Percentiles rank a stretch among this genome's conserved stretches.
phyloP scores from a whole-genome alignment of 2,888 invertebrate species.

The Cecidostiba fungosa region DNA sequence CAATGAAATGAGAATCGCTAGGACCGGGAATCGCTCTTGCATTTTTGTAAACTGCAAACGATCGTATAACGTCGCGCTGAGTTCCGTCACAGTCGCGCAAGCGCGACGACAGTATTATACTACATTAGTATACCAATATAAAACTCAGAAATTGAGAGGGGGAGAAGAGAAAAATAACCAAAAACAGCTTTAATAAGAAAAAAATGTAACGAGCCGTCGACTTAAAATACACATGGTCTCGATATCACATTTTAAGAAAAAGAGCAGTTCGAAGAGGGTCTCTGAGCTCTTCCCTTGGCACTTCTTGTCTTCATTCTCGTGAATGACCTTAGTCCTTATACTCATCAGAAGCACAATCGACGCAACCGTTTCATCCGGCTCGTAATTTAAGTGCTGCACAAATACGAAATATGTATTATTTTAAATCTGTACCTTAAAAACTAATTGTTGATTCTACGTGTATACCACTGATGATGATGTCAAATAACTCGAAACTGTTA shows the following conservation, averaged over 20 bases:
- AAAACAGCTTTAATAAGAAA: conserved; percentile 33
- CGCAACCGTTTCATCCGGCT: conserved; percentile 9
- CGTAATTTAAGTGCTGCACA: conserved; percentile 39
- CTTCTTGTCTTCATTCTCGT: conserved; percentile 8
- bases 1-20: background rate
- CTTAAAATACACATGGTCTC: conserved; percentile 30
- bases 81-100: conserved; percentile 50
- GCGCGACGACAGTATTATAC: conserved; percentile 56
- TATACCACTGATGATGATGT: background rate
- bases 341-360: background rate
- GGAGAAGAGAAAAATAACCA: conserved; percentile 1
- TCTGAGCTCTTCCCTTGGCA: conserved; percentile 20
- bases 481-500: background rate
- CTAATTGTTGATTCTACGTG: background rate
- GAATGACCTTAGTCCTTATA: background rate
- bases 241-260: conserved; percentile 16
- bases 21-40: conserved; percentile 35
- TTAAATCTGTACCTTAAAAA: background rate
- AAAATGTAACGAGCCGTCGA: conserved; percentile 2
- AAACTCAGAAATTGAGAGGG: conserved; percentile 47
- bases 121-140: conserved; percentile 59
- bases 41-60: conserved; percentile 48
- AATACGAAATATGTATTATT: background rate
- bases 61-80: conserved; percentile 40
- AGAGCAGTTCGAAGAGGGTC: conserved; percentile 20